A percentile compares a stretch with the other conserved stretches of the same genome.
phyloP scores from a whole-genome alignment of 1,140 invertebrate species.

The Hesperophylax magnus region DNA sequence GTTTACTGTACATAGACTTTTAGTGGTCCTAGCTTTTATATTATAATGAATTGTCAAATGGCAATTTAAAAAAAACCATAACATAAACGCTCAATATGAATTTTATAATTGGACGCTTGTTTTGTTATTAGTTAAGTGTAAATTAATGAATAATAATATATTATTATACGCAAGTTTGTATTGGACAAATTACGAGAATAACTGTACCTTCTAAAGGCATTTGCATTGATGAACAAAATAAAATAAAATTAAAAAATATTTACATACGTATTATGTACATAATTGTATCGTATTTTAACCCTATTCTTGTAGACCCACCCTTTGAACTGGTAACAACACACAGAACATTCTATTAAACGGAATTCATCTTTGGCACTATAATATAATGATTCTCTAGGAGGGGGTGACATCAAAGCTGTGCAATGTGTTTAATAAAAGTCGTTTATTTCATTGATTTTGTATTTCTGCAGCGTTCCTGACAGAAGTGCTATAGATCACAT shows the following conservation, averaged over 20 bases:
- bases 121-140: slow-evolving; percentile 43
- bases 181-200: slow-evolving; percentile 22
- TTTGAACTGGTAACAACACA: too few relatives aligned
- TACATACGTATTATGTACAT: too few relatives aligned
- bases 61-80: slow-evolving; percentile 4
- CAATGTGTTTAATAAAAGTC: slow-evolving; percentile 30
- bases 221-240: slow-evolving; percentile 11
- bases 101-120: slow-evolving; percentile 32
- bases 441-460: slow-evolving; percentile 45
- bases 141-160: slow-evolving; percentile 20
- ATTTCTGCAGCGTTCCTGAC: slow-evolving; percentile 47
- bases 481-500: slow-evolving; percentile 56
- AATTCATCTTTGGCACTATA: too few relatives aligned
- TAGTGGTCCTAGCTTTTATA: slow-evolving; percentile 37
- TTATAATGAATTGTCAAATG: slow-evolving; percentile 19
- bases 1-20: slow-evolving; percentile 30
- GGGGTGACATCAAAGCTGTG: too few relatives aligned
- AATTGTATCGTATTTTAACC: too few relatives aligned
- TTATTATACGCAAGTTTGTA: slow-evolving; percentile 23
- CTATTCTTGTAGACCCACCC: too few relatives aligned
- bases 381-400: too few relatives aligned
- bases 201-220: slow-evolving; percentile 32
- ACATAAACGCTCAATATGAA: slow-evolving; percentile 11
- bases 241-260: slow-evolving; percentile 1
- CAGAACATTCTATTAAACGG: too few relatives aligned